Conservation (phyloP, 2,888 invertebrate species). For the Colostygia pectinataria region DNA sequence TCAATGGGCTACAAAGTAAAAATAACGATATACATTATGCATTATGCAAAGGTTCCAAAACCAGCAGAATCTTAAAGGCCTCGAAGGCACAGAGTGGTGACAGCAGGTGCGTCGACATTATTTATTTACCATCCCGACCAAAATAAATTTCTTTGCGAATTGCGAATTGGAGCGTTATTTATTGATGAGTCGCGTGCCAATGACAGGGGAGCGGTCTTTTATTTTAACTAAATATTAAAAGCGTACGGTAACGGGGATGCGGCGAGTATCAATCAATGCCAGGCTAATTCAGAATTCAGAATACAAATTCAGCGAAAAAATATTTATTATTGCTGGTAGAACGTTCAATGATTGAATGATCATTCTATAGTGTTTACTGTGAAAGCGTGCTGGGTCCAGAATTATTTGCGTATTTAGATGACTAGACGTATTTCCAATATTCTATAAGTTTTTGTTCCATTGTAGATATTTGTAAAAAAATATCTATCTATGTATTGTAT, state of each 20-base stretch:
- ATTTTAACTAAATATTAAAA: not conserved
- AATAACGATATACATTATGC: too few relatives aligned
- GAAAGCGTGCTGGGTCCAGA: too few relatives aligned
- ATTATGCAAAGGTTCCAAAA: slow-evolving; percentile 3
- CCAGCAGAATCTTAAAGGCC: not conserved
- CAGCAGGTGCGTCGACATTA: slow-evolving; percentile 12
- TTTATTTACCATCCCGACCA: slow-evolving; percentile 10
- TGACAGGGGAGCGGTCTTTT: slow-evolving; percentile 9
- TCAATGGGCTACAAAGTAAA: not conserved
- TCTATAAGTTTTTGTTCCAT: too few relatives aligned
- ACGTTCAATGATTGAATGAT: too few relatives aligned
- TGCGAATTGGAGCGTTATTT: slow-evolving; percentile 15
- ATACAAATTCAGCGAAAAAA: too few relatives aligned
- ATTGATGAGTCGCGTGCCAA: slow-evolving; percentile 19
- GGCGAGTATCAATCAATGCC: slow-evolving; percentile 1
- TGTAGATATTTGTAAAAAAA: too few relatives aligned
- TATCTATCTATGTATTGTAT: too few relatives aligned
- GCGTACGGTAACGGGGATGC: too few relatives aligned
- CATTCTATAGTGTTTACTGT: too few relatives aligned
- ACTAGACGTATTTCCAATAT: too few relatives aligned
- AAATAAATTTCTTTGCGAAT: slow-evolving; percentile 15
- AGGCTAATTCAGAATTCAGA: not conserved
- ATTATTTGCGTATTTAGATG: too few relatives aligned
- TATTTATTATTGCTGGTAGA: too few relatives aligned
- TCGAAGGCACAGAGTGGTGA: not conserved